Evolutionary conservation across 2,797 vertebrate species (phyloP).

Genomic region (Macrochelys suwanniensis): DNA sequence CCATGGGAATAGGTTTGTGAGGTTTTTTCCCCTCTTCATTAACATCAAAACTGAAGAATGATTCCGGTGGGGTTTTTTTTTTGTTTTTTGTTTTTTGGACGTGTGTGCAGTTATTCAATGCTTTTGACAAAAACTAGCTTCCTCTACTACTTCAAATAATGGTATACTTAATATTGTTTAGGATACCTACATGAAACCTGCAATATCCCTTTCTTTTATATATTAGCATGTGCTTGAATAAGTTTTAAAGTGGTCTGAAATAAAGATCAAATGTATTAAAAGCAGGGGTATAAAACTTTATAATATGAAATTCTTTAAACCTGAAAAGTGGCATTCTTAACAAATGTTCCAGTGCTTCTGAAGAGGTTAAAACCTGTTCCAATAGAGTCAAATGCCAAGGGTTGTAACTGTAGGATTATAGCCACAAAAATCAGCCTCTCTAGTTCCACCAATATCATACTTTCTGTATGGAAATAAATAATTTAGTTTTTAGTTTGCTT

Average conservation of each 20-base stretch:
- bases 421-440: slow-evolving; percentile 16
- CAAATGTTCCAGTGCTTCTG: background rate
- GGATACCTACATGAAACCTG: background rate
- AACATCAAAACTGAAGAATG: background rate
- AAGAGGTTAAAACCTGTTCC: background rate
- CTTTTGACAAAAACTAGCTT: background rate
- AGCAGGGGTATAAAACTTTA: background rate
- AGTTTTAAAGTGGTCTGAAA: background rate
- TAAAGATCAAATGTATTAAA: background rate
- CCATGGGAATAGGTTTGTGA: background rate
- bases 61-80: background rate
- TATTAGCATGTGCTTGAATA: background rate
- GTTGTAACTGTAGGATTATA: background rate
- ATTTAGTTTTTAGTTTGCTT: slow-evolving; percentile 52
- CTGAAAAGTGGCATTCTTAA: background rate
- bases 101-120: background rate
- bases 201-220: background rate
- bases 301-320: background rate
- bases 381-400: background rate
- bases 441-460: background rate
- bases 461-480: slow-evolving; percentile 53
- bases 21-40: background rate
- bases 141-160: background rate
- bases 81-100: background rate
- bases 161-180: background rate